Evolutionary conservation across 2,113 vertebrate genomes (phyloP).

Genomic region (Girardinichthys multiradiatus): DNA sequence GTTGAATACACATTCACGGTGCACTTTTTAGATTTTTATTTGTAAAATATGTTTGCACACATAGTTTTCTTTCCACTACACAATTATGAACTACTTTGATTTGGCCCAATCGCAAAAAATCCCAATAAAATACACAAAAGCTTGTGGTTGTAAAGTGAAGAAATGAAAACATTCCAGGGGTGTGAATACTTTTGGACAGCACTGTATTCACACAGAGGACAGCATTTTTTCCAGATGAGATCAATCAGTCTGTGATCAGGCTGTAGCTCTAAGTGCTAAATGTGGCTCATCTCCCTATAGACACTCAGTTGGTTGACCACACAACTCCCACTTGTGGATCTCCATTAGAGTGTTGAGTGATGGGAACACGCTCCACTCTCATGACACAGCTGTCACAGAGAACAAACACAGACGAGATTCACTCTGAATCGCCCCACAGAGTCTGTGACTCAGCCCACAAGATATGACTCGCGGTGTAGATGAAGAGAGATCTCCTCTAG

Average conservation of each 20-base stretch:
- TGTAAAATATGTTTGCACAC: background rate
- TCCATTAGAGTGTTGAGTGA: conserved; percentile 45
- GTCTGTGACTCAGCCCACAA: conserved; percentile 20
- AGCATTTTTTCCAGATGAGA: conserved; percentile 69
- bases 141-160: background rate
- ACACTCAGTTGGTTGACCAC: conserved; percentile 9
- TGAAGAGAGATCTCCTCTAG: conserved; percentile 10
- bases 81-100: background rate
- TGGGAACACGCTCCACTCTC: conserved; percentile 12
- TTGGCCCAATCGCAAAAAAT: background rate
- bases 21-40: background rate
- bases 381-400: conserved; percentile 34
- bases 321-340: conserved; percentile 35
- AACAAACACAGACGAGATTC: conserved; percentile 7
- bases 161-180: background rate
- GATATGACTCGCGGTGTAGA: conserved; percentile 21
- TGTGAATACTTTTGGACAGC: background rate
- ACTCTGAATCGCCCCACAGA: conserved; percentile 28
- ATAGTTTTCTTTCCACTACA: too few relatives aligned
- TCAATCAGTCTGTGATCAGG: conserved; percentile 59
- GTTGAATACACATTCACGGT: background rate
- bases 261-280: background rate
- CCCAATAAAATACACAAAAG: background rate
- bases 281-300: conserved; percentile 29
- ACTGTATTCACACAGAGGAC: conserved; percentile 27